Evolutionary conservation across 2,113 vertebrate species (phyloP).

Genomic region (Falcunculus frontatus): DNA sequence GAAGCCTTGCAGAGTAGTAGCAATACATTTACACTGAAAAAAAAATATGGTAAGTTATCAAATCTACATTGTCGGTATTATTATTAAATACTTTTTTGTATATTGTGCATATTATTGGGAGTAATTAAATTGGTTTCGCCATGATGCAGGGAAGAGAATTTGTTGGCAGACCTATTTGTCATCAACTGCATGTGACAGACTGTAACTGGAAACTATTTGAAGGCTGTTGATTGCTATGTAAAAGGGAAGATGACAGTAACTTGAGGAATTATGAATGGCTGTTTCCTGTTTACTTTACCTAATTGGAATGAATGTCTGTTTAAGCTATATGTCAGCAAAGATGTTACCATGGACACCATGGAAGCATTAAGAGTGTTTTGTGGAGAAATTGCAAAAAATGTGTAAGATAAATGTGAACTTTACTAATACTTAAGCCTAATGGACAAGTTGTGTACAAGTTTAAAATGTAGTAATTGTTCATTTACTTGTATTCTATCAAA

Average conservation of each 20-base stretch:
- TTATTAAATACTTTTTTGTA: background rate
- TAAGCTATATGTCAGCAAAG: slow-evolving; percentile 35
- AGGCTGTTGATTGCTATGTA: background rate
- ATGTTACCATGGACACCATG: slow-evolving; percentile 30
- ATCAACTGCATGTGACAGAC: background rate
- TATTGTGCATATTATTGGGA: background rate
- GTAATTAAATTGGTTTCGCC: background rate
- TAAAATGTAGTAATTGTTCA: slow-evolving; percentile 64
- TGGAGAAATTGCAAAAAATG: slow-evolving; percentile 48
- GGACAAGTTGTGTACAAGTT: slow-evolving; percentile 43
- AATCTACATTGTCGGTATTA: background rate
- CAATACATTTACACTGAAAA: background rate
- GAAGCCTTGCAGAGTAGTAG: background rate
- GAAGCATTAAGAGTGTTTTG: slow-evolving; percentile 12
- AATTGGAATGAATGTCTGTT: slow-evolving; percentile 39
- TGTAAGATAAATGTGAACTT: slow-evolving; percentile 42
- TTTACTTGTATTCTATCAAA: slow-evolving; percentile 58
- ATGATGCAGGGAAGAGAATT: background rate
- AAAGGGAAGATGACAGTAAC: background rate
- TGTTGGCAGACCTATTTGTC: background rate
- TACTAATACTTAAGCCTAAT: slow-evolving; percentile 61
- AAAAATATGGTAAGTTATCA: background rate
- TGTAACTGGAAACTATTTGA: background rate
- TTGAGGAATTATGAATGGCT: background rate
- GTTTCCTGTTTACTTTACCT: slow-evolving; percentile 19